phyloP scores from a whole-genome alignment of 2,888 invertebrate genomes.

The Tetramorium bicarinatum region DNA sequence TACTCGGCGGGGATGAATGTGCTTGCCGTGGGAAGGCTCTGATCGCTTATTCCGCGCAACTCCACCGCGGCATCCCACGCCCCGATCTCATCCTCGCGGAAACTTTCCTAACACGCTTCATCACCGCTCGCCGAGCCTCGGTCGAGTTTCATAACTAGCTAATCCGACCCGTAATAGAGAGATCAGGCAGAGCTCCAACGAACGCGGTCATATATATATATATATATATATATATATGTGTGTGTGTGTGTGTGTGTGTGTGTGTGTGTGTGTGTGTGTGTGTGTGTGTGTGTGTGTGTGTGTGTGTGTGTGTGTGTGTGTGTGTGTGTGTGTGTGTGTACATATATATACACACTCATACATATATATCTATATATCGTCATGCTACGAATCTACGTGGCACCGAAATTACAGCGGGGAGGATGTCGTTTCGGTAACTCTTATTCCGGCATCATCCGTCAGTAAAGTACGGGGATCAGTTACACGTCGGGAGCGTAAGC shows the following conservation, averaged over 20 bases:
- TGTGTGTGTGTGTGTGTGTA: neutral
- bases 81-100: conserved; percentile 64
- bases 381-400: conserved; percentile 15
- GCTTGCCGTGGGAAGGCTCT: conserved; percentile 60
- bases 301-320: no score
- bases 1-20: conserved; percentile 64
- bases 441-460: conserved; percentile 62
- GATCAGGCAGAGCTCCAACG: conserved; percentile 75
- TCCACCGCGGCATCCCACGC: conserved; percentile 65
- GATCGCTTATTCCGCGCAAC: conserved; percentile 77
- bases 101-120: conserved; percentile 78
- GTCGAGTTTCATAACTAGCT: conserved; percentile 84
- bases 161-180: conserved; percentile 84
- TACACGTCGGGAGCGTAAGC: conserved; percentile 28
- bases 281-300: no score
- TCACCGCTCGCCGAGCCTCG: conserved; percentile 72
- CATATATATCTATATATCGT: conserved; percentile 14
- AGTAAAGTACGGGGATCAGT: conserved; percentile 55
- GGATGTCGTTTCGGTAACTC: conserved; percentile 66
- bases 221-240: no score
- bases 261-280: no score
- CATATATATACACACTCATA: neutral
- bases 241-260: neutral
- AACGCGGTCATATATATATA: conserved; percentile 50
- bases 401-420: conserved; percentile 55